phyloP scores from a whole-genome alignment of 2,888 invertebrate species.

The Aspidiotus rigidus region DNA sequence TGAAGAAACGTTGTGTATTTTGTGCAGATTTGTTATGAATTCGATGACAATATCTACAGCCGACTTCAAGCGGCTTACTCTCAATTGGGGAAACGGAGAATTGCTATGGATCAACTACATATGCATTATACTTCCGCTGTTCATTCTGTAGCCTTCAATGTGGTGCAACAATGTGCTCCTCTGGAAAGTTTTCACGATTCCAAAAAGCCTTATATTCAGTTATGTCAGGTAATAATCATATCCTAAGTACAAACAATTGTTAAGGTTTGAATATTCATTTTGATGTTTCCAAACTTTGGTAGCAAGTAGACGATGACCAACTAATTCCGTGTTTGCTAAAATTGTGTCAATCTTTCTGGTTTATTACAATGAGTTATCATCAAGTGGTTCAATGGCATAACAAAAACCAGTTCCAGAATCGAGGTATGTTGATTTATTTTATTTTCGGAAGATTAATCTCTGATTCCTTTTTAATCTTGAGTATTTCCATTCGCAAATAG shows the following conservation, averaged over 20 bases:
- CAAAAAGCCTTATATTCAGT: slow-evolving; percentile 68
- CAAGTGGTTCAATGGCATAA: slow-evolving; percentile 69
- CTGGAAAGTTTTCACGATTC: slow-evolving; percentile 46
- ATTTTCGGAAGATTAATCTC: not conserved
- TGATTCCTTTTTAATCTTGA: not conserved
- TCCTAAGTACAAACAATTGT: slow-evolving; percentile 3
- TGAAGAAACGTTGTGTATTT: slow-evolving; percentile 17
- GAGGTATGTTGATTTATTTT: not conserved
- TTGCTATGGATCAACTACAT: slow-evolving; percentile 87
- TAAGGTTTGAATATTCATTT: slow-evolving; percentile 5
- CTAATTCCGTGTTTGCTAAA: slow-evolving; percentile 70
- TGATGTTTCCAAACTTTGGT: not conserved
- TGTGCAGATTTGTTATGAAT: slow-evolving; percentile 54
- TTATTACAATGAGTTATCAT: slow-evolving; percentile 70
- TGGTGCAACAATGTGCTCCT: slow-evolving; percentile 50
- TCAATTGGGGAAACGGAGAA: slow-evolving; percentile 80
- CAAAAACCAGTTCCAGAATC: slow-evolving; percentile 41
- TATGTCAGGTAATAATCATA: slow-evolving; percentile 53
- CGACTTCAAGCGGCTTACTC: slow-evolving; percentile 80
- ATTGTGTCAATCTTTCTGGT: slow-evolving; percentile 77
- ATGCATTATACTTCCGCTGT: slow-evolving; percentile 92
- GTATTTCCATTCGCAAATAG: not conserved
- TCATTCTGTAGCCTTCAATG: slow-evolving; percentile 63
- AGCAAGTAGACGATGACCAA: slow-evolving; percentile 51
- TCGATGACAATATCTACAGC: slow-evolving; percentile 67